Base-by-base conservation (phyloP, 1,140 invertebrate genomes). In the Formica selysi region DNA sequence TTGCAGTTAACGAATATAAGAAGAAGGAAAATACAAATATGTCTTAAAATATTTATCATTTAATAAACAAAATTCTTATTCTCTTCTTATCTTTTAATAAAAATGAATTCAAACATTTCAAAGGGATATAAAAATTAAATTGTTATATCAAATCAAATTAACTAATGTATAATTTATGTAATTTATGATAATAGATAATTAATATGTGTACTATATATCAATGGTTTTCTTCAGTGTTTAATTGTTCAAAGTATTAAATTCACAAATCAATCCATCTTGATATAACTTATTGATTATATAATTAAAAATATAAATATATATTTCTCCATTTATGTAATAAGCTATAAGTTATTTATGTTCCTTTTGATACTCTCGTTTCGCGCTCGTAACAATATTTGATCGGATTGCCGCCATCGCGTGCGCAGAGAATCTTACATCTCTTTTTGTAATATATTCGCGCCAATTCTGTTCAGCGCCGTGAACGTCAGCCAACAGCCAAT, bases 401-500 rank as follows among this genome's bases (percentile, higher is more conserved):
- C 36, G n/a, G 65, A 22, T 13, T 16, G 13, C 10, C 22, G 13
- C 5, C 19, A 57, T n/a, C 10, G 8, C n/a, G 54, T 22, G 54
- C 22, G 6, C 22, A 26, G 41, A 32, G 7, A 19, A 65, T 10
- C 16, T 59, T n/a, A 32, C 7, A 6, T 29, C 19, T 65, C 62
- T 65, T 36, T 1, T 51, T 19, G 16, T 6, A 51, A 19, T 19
- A 7, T 13, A 16, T 80, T 80, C 62, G 64, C 76, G 64, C 76
- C 76, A 80, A 67, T 65, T 51, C 11, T 51, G 13, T 11, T 16
- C 11, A 68, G 29, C 22, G 32, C 32, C 3, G 22, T n/a, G 48
- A 51, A 74, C 81, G 61, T 74, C 54, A 76, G 32, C 38, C 59
- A 51, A 29, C 62, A 86, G 26, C 86, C 73, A 71, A 44, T 78